phyloP scores from a whole-genome alignment of 2,797 vertebrate genomes.

The Dendrocincla tyrannina region DNA sequence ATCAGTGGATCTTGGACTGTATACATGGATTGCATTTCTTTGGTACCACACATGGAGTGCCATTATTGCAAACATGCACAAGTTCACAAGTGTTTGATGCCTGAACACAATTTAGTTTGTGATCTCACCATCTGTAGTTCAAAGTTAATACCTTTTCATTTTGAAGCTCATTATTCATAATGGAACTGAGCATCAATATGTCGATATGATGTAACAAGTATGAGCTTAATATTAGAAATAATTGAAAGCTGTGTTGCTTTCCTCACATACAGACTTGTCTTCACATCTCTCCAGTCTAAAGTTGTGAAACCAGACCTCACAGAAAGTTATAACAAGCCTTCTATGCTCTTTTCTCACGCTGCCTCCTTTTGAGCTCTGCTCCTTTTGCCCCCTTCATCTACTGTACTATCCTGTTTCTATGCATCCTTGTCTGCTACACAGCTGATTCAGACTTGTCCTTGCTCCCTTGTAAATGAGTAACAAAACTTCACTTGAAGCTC shows the following conservation, averaged over 20 bases:
- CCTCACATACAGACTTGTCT: background rate
- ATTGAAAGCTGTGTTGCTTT: background rate
- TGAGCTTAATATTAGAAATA: background rate
- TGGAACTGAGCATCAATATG: background rate
- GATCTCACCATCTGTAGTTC: slow-evolving; percentile 16
- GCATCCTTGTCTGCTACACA: background rate
- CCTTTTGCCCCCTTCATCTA: background rate
- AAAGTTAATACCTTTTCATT: slow-evolving; percentile 36
- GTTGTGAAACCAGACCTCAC: background rate
- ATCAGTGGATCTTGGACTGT: background rate
- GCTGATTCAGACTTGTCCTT: background rate
- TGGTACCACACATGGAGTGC: background rate
- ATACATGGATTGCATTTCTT: background rate
- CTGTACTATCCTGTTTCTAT: background rate
- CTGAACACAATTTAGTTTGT: background rate
- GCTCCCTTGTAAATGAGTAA: background rate
- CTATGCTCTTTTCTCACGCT: background rate
- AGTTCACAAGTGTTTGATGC: slow-evolving; percentile 10
- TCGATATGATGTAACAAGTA: background rate
- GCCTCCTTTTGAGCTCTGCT: background rate
- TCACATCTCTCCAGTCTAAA: background rate
- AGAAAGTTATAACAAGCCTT: background rate
- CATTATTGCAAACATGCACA: slow-evolving; percentile 21
- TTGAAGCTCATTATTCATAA: background rate
- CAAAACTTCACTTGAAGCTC: background rate